Conservation (phyloP, 2,113 vertebrate species). For the Ancistrus triradiatus region DNA sequence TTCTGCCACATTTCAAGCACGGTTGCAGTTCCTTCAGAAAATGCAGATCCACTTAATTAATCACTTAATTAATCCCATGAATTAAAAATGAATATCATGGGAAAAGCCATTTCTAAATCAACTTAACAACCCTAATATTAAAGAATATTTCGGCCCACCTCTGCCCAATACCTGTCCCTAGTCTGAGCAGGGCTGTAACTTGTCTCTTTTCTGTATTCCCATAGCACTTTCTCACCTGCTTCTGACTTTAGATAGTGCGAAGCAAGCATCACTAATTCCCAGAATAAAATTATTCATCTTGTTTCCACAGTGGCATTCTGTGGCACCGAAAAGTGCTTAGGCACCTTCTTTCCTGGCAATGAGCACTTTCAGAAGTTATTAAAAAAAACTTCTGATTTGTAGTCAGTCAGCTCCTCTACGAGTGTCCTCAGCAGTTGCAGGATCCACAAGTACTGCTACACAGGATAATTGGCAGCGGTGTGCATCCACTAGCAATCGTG, state of each 20-base stretch:
- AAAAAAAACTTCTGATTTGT: slow-evolving; percentile 16
- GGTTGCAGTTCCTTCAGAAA: no score
- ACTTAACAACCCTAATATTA: no score
- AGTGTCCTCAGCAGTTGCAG: slow-evolving; percentile 1
- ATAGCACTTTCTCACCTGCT: neutral
- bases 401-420: slow-evolving; percentile 28
- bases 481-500: slow-evolving; percentile 20
- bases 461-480: slow-evolving; percentile 41
- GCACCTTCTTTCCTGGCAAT: neutral
- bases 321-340: slow-evolving; percentile 32
- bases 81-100: no score
- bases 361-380: neutral
- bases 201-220: slow-evolving; percentile 9
- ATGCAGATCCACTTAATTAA: no score
- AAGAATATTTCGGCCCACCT: no score
- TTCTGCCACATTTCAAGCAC: no score
- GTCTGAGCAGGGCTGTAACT: no score
- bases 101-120: no score
- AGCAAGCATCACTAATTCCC: slow-evolving; percentile 11
- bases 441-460: slow-evolving; percentile 2
- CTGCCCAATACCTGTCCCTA: no score
- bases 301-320: slow-evolving; percentile 18
- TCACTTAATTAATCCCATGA: no score
- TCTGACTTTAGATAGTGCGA: neutral
- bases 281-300: slow-evolving; percentile 15